Evolutionary conservation across 1,140 invertebrate genomes (phyloP), one percentile per base, ranked within the genome.

Genomic region (Cheumatopsyche charites): DNA sequence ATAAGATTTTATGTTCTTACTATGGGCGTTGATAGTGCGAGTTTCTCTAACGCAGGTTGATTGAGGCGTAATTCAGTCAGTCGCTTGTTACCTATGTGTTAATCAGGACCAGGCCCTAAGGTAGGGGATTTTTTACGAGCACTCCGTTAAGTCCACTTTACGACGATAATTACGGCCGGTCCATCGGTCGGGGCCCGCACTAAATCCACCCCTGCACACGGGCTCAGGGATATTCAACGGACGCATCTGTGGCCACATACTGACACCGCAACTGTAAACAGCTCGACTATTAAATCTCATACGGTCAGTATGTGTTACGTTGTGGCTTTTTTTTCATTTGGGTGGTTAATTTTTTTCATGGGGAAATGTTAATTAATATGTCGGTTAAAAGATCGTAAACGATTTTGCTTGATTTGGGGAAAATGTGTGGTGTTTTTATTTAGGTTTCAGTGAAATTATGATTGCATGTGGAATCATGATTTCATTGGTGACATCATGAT

Each of bases 151-250:
- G 66, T 55, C 66, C 66, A 55, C 49, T 68, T 68, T 68, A 68
- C 66, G 66, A 68, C 66, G 66, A 68, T 68, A 68, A 68, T 68
- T 68, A 68, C 66, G 66, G 26, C 66, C 66, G 29, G 5, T 55
- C 66, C 66, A 68, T 68, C 25, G 45, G 66, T 25, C 66, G 45
- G 36, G 42, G 63, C 4, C 45, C 23, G 42, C 42, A n/a, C 2
- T 67, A 67, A 67, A 49, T 47, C 42, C 62, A 23, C 29, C 62
- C 26, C 29, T 19, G 63, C 36, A 13, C 25, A 21, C 19, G 55
- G 55, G 17, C 4, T 5, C 62, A 42, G 42, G 19, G 26, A 26
- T 26, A 62, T 21, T 6, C 26, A 11, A 23, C 12, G 62, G 41
- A 23, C 26, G 62, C 62, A 63, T 63, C 62, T 42, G 62, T 25